These are phyloP conservation scores for Oligia latruncula DNA, from an alignment of 2,888 invertebrate genomes.

Conservation along the genomic window DNA sequence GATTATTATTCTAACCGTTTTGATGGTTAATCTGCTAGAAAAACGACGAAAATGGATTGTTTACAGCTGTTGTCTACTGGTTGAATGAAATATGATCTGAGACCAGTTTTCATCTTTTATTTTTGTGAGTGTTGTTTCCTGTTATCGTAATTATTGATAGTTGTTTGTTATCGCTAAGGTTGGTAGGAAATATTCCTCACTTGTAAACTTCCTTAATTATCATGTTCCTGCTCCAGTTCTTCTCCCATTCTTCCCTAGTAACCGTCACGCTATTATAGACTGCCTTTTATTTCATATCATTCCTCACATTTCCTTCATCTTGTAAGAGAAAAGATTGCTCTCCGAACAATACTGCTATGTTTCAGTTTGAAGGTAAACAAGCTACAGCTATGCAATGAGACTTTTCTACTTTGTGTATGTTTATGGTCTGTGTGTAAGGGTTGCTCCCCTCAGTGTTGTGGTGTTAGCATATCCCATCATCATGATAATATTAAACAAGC, in stretches of 20 bases:
- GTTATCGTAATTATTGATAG: not conserved
- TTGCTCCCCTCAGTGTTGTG: not conserved
- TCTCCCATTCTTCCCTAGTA: not conserved
- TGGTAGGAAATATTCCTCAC: not conserved
- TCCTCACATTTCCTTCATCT: not conserved
- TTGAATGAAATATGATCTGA: slow-evolving; percentile 36
- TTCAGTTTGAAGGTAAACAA: too few relatives aligned
- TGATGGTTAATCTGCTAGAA: slow-evolving; percentile 34
- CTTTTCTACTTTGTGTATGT: not conserved
- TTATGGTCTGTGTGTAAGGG: not conserved
- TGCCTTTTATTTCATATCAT: too few relatives aligned
- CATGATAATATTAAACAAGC: not conserved
- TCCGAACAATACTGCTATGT: not conserved
- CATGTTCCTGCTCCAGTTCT: not conserved
- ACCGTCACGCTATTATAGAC: not conserved
- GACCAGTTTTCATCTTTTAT: not conserved
- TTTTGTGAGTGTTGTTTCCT: not conserved
- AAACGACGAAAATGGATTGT: slow-evolving; percentile 32
- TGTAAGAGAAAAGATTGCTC: not conserved
- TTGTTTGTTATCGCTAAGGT: not conserved
- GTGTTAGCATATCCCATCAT: not conserved
- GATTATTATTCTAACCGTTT: slow-evolving; percentile 47
- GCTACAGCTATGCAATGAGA: not conserved
- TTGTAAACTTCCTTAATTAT: not conserved
- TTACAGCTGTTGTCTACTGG: slow-evolving; percentile 32